These are phyloP conservation scores for Triops cancriformis DNA, from an alignment of 1,140 invertebrate genomes.

Conservation along the genomic window DNA sequence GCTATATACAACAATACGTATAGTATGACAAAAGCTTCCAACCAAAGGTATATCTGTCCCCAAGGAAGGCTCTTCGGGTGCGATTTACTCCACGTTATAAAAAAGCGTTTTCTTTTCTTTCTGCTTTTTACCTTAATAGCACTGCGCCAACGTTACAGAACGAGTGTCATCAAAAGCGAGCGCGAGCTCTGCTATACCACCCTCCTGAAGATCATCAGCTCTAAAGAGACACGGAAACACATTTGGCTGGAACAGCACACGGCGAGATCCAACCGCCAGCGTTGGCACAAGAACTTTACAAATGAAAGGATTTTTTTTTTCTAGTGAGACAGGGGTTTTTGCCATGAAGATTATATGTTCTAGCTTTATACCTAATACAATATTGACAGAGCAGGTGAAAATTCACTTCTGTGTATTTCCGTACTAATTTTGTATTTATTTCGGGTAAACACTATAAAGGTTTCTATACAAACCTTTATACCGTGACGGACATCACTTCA, in stretches of 20 bases:
- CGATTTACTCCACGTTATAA: not conserved
- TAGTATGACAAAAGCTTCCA: slow-evolving; percentile 4
- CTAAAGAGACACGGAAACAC: not conserved
- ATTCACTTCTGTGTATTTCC: no score
- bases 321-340: not conserved
- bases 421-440: no score
- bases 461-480: no score
- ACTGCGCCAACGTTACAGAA: not conserved
- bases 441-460: no score
- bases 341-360: not conserved
- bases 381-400: no score
- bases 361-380: not conserved
- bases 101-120: not conserved
- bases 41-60: slow-evolving; percentile 6
- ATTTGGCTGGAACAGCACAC: not conserved
- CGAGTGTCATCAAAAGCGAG: not conserved
- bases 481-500: no score
- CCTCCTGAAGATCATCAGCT: not conserved
- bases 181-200: not conserved
- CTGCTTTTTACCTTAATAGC: slow-evolving; percentile 2
- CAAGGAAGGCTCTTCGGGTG: not conserved
- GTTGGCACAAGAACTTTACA: not conserved
- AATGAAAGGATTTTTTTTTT: not conserved
- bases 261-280: not conserved
- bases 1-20: not conserved